Conservation (phyloP, 2,113 vertebrate genomes). For the Urocolius indicus region DNA sequence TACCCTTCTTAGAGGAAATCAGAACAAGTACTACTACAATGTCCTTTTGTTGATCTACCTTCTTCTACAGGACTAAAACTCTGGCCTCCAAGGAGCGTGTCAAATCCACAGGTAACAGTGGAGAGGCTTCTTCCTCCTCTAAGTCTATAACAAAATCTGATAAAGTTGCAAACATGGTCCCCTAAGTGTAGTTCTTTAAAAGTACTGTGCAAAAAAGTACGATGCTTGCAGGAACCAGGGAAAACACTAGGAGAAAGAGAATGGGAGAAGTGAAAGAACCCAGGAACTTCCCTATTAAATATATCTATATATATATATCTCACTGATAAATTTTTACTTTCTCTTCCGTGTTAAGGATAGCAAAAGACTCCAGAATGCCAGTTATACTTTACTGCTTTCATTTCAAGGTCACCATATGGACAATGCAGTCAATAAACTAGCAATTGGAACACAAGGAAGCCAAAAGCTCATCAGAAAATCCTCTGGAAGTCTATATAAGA, state of each 20-base stretch:
- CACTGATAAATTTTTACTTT: neutral
- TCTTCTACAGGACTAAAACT: neutral
- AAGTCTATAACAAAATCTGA: neutral
- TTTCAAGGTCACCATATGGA: neutral
- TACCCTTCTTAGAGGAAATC: neutral
- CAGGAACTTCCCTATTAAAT: neutral
- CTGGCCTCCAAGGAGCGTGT: neutral
- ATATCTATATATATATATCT: no score
- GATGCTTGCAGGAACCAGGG: neutral
- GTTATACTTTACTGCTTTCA: neutral
- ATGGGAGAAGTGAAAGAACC: neutral
- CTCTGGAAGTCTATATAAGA: neutral
- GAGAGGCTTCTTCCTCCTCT: neutral
- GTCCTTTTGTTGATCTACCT: neutral
- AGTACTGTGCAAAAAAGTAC: neutral
- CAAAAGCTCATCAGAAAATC: conserved; percentile 26
- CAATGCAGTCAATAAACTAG: neutral
- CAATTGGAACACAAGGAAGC: neutral
- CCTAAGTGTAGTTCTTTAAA: neutral
- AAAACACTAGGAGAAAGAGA: neutral
- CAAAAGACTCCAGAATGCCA: neutral
- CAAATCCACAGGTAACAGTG: neutral
- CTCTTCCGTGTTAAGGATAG: neutral
- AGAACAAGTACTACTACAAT: neutral
- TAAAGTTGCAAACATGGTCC: neutral